A percentile compares a stretch with the other conserved stretches of the same genome.
Evolutionary conservation across 2,888 invertebrate species (phyloP).

Genomic region (Deroplatys truncata): DNA sequence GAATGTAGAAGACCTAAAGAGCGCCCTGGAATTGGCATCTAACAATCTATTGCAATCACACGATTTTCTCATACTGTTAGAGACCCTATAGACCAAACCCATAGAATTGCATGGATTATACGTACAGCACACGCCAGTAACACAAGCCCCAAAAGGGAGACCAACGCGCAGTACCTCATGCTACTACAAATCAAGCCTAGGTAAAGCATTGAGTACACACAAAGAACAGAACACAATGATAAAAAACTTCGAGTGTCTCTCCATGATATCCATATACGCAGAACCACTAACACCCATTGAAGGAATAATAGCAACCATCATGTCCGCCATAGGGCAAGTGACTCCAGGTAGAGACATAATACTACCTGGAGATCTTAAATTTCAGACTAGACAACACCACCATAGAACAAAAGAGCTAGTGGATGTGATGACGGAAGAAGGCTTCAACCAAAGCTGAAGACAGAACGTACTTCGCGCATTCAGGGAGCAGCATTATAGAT

Average conservation of each 20-base stretch:
- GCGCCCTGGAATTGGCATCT: neutral
- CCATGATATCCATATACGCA: neutral
- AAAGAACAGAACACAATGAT: neutral
- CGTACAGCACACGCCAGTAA: neutral
- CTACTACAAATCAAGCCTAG: neutral
- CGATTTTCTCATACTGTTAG: neutral
- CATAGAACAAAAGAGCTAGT: neutral
- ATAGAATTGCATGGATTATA: neutral
- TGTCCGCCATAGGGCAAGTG: neutral
- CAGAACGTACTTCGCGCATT: neutral
- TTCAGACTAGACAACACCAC: neutral
- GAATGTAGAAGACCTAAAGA: neutral
- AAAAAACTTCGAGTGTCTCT: neutral
- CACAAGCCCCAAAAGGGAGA: neutral
- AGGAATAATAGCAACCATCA: neutral
- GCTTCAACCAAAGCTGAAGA: neutral
- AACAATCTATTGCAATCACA: neutral
- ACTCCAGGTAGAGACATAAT: neutral
- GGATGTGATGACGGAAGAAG: neutral
- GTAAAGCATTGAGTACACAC: neutral
- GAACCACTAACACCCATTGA: neutral
- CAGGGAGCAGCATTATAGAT: neutral
- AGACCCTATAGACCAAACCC: neutral
- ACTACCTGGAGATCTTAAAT: neutral
- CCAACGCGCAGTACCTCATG: neutral